Evolutionary conservation across 2,888 invertebrate species (phyloP).

Genomic region (Drosophila anomalata): DNA sequence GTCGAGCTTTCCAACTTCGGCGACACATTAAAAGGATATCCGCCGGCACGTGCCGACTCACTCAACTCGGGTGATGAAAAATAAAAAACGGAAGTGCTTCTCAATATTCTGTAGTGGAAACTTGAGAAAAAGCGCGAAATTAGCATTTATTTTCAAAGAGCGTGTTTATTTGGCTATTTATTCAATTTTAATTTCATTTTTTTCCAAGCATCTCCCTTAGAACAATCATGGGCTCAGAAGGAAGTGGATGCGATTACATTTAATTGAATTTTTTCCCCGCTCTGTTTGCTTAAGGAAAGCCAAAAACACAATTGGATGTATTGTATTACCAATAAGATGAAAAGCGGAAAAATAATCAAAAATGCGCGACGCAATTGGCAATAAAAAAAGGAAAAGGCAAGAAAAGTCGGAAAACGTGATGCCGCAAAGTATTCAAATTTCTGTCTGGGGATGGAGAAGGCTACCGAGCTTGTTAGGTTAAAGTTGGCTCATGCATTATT

Average conservation of each 20-base stretch:
- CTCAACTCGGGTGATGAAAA: constrained; percentile 13
- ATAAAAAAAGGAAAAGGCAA: constrained; percentile 8
- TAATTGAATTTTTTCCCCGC: constrained; percentile 77
- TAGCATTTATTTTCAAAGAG: constrained; percentile 69
- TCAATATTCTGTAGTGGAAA: constrained; percentile 43
- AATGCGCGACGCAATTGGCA: constrained; percentile 54
- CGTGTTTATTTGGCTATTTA: constrained; percentile 76
- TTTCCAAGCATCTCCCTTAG: constrained; percentile 16
- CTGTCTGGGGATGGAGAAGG: constrained; percentile 13
- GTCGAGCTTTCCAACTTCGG: constrained; percentile 56
- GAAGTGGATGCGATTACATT: constrained; percentile 81
- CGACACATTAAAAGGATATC: constrained; percentile 79
- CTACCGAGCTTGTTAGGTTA: constrained; percentile 26
- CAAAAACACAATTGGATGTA: constrained; percentile 51
- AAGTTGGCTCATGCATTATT: constrained; percentile 66
- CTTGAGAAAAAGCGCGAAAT: constrained; percentile 58
- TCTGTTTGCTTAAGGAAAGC: constrained; percentile 22
- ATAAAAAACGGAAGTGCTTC: constrained; percentile 36
- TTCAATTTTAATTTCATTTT: constrained; percentile 65
- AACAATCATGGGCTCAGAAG: constrained; percentile 65
- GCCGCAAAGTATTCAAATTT: constrained; percentile 72
- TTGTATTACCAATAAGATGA: constrained; percentile 58
- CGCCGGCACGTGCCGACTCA: constrained; percentile 57
- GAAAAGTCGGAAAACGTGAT: constrained; percentile 67
- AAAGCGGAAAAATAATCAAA: constrained; percentile 51